A percentile compares a stretch with the other conserved stretches of the same genome.
phyloP scores from a whole-genome alignment of 2,113 vertebrate species.

The Hoplias malabaricus region DNA sequence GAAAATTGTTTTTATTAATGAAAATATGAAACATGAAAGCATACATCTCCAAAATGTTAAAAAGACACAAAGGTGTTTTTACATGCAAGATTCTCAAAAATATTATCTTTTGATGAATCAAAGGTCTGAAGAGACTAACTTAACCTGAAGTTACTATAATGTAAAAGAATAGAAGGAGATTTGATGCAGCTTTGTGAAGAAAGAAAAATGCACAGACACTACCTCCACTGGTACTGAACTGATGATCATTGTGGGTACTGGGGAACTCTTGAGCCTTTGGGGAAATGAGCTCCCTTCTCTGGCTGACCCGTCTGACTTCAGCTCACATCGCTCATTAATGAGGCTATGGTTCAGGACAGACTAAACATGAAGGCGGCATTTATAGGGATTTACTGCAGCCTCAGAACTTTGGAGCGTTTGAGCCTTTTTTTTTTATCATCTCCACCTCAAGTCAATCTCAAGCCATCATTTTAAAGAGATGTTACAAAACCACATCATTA shows the following conservation, averaged over 20 bases:
- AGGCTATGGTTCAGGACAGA: conserved; percentile 18
- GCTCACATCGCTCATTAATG: conserved; percentile 34
- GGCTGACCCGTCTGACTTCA: conserved; percentile 24
- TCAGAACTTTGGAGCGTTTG: conserved; percentile 10
- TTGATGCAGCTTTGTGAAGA: background rate
- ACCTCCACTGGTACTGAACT: background rate
- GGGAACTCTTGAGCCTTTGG: background rate
- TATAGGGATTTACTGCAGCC: conserved; percentile 42
- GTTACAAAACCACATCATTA: conserved; percentile 45
- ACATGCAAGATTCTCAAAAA: no score
- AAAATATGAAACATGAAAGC: conserved; percentile 6
- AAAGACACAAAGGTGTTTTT: no score
- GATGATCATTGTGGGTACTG: conserved; percentile 4
- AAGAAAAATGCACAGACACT: background rate
- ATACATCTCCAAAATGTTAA: background rate
- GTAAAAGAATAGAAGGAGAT: no score
- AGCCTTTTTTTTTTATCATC: conserved; percentile 25
- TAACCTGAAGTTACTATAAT: no score
- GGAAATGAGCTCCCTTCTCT: conserved; percentile 38
- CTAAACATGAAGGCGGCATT: conserved; percentile 34
- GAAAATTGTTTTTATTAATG: conserved; percentile 38
- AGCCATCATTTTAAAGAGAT: conserved; percentile 12
- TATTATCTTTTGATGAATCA: no score
- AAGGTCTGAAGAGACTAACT: no score
- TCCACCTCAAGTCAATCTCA: background rate